phyloP scores from a whole-genome alignment of 2,888 invertebrate species.

The Hedychridium roseum region DNA sequence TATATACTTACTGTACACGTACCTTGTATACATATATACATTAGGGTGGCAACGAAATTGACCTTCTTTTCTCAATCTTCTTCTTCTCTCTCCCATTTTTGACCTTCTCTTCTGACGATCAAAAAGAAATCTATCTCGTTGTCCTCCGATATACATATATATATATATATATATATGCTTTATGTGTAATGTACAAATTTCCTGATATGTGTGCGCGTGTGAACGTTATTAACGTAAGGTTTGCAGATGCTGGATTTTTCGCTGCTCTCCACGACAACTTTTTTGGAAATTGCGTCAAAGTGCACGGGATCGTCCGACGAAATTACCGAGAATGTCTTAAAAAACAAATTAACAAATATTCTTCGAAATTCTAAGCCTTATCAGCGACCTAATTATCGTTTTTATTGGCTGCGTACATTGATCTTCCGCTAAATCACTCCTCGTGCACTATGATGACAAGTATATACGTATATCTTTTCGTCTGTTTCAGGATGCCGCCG shows the following conservation, averaged over 20 bases:
- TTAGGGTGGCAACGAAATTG: slow-evolving; percentile 8
- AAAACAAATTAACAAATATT: too few relatives aligned
- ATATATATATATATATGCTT: slow-evolving; percentile 47
- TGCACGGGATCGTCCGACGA: too few relatives aligned
- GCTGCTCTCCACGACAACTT: too few relatives aligned
- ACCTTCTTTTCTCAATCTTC: slow-evolving; percentile 13
- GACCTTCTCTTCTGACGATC: background rate
- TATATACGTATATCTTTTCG: slow-evolving; percentile 55
- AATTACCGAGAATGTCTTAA: too few relatives aligned
- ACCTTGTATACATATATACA: slow-evolving; percentile 18
- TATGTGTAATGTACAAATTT: slow-evolving; percentile 53
- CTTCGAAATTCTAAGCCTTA: too few relatives aligned
- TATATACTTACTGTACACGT: slow-evolving; percentile 18
- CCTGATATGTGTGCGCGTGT: slow-evolving; percentile 32
- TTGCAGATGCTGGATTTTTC: too few relatives aligned
- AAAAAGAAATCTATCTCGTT: slow-evolving; percentile 19
- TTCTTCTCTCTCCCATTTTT: background rate
- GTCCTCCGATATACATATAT: slow-evolving; percentile 33
- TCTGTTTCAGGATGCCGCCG: slow-evolving; percentile 62
- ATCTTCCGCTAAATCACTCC: too few relatives aligned
- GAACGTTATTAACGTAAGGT: slow-evolving; percentile 19
- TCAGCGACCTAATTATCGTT: too few relatives aligned
- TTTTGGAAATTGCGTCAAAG: too few relatives aligned
- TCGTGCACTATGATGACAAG: too few relatives aligned
- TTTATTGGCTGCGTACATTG: too few relatives aligned